A percentile compares a stretch with the other conserved stretches of the same genome.
Conservation (phyloP, 2,113 vertebrate genomes). For the Upupa epops region DNA sequence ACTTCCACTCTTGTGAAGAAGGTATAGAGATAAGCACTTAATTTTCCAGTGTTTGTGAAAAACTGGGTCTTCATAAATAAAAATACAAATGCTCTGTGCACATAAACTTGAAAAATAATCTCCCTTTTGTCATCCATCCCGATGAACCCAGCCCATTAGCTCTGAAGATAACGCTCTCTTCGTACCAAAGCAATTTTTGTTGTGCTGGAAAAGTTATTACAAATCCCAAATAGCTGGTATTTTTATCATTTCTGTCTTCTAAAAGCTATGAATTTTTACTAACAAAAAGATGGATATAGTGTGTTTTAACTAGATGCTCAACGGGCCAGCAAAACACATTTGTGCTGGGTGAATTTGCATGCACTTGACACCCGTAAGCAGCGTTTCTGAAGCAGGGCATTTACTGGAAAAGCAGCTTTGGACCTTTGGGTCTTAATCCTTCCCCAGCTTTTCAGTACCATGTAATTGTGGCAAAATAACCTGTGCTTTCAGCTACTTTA, state of each 20-base stretch:
- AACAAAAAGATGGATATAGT: background rate
- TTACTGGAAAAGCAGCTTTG: background rate
- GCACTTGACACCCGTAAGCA: background rate
- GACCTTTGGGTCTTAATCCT: background rate
- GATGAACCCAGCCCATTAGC: background rate
- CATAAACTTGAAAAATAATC: background rate
- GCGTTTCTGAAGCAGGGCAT: background rate
- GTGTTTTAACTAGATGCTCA: background rate
- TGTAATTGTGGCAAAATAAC: background rate
- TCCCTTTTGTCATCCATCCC: background rate
- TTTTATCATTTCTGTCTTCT: background rate
- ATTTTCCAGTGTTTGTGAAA: slow-evolving; percentile 17
- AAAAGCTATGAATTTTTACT: background rate
- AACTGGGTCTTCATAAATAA: background rate
- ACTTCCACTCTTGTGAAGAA: background rate
- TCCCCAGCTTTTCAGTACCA: background rate
- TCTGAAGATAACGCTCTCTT: background rate
- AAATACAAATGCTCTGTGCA: background rate
- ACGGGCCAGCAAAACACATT: background rate
- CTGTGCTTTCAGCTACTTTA: background rate
- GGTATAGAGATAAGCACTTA: background rate
- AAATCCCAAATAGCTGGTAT: background rate
- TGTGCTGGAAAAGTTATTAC: background rate
- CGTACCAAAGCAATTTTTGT: background rate
- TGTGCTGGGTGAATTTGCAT: background rate